Evolutionary conservation across 2,113 vertebrate genomes (phyloP).

Genomic region (Takifugu flavidus): DNA sequence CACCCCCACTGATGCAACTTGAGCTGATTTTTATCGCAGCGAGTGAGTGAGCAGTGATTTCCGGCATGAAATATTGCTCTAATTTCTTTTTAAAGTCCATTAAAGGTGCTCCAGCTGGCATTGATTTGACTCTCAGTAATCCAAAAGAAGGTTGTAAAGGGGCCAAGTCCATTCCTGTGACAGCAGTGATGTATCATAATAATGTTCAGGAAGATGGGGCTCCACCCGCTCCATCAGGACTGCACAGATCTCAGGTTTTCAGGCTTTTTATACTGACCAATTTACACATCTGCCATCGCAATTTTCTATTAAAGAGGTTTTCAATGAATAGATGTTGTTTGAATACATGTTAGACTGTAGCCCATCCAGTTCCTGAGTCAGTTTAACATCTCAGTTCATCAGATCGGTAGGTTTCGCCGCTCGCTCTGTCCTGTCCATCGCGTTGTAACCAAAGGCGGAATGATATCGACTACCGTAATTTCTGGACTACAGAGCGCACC

Average conservation of each 20-base stretch:
- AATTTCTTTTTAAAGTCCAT: slow-evolving; percentile 9
- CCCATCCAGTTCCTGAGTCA: too few species aligned
- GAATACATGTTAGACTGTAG: too few species aligned
- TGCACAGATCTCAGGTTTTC: neutral
- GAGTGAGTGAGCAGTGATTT: neutral
- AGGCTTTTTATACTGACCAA: too few species aligned
- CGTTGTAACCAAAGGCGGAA: too few species aligned
- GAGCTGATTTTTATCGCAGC: neutral
- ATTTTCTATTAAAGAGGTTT: too few species aligned
- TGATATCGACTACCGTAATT: too few species aligned
- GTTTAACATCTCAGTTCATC: too few species aligned
- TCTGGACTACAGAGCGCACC: too few species aligned
- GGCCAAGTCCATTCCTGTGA: slow-evolving; percentile 17
- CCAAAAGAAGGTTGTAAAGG: slow-evolving; percentile 7
- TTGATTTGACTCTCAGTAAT: slow-evolving; percentile 28
- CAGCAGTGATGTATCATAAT: slow-evolving; percentile 33
- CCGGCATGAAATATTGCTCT: neutral
- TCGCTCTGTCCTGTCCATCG: too few species aligned
- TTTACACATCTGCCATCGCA: too few species aligned
- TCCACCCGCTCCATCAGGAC: slow-evolving; percentile 4
- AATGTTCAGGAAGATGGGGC: slow-evolving; percentile 24
- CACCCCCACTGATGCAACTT: neutral
- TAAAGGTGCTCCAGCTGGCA: neutral
- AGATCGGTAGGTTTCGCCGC: too few species aligned
- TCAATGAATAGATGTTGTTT: too few species aligned